Base-by-base conservation (phyloP, 1,140 invertebrate genomes). In the Fopius arisanus region DNA sequence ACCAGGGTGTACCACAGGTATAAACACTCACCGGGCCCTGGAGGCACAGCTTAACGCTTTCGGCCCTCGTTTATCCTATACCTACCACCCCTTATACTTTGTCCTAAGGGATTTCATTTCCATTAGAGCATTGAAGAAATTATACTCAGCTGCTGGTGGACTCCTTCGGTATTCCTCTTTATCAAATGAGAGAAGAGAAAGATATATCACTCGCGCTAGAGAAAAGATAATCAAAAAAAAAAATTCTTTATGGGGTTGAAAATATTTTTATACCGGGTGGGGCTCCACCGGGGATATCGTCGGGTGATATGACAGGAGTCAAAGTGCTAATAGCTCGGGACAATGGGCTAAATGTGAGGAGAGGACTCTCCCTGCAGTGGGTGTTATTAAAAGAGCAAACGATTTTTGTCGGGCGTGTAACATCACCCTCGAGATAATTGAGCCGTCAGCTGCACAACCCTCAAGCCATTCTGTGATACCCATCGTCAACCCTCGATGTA, bases 371-470 rank as follows among this genome's bases (percentile, higher is more conserved):
- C 54, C 54, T 59, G 33, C 7, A 37, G 7, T 37, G 19, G 23
- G 54, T 59, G 54, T 59, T 59, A 28, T 59, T 59, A 59, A 59
- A 59, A 59, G 54, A 59, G 54, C 54, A 59, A 59, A 59, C 54
- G 19, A 59, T 59, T 59, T 59, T 59, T 59, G 21, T 59, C 54
- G 21, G 54, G 54, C 51, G 59, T 78, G 78, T 82, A 79, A 48
- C 79, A 76, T 78, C 75, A 68, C 80, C 77, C 80, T 77, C 68
- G 78, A 79, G 80, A 84, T 85, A 85, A 85, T 85, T 84, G 84
- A 85, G 78, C 82, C 82, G 84, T 85, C 84, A 84, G 79, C 78
- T 82, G 84, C 84, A 85, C 75, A 78, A 81, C 78, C 79, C 79
- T 78, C 79, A 63, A 78, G 79, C 78, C 78, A 12, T 37, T 1